A percentile compares a stretch with the other conserved stretches of the same genome.
Conservation (phyloP, 2,113 vertebrate genomes). For the Panurus biarmicus region DNA sequence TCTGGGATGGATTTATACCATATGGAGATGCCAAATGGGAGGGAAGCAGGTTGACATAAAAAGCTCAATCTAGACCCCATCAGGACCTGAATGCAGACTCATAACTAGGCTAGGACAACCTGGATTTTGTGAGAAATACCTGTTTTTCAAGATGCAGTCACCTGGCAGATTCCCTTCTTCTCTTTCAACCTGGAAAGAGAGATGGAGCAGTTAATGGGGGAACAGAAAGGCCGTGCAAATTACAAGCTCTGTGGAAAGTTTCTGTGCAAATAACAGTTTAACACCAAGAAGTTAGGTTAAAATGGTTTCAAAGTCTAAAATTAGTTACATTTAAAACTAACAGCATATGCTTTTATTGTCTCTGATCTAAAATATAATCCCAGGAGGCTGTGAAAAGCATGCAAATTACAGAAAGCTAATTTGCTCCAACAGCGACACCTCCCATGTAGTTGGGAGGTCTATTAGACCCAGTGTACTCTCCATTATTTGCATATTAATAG, state of each 20-base stretch:
- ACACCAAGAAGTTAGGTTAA: slow-evolving; percentile 69
- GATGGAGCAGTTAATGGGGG: slow-evolving; percentile 16
- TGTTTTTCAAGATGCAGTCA: background rate
- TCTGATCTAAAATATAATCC: slow-evolving; percentile 79
- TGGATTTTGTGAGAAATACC: background rate
- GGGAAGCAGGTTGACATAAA: background rate
- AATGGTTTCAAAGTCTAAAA: slow-evolving; percentile 75
- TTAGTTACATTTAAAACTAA: slow-evolving; percentile 74
- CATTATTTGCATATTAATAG: slow-evolving; percentile 82
- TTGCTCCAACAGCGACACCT: slow-evolving; percentile 77
- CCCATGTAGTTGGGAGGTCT: slow-evolving; percentile 78
- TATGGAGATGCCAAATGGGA: background rate
- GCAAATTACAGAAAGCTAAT: slow-evolving; percentile 78
- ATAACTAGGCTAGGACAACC: background rate
- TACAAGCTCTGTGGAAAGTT: slow-evolving; percentile 61
- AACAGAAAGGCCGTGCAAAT: slow-evolving; percentile 51
- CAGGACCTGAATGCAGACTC: background rate
- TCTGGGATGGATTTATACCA: background rate
- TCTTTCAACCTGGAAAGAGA: slow-evolving; percentile 8
- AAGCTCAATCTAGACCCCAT: background rate
- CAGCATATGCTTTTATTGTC: slow-evolving; percentile 77
- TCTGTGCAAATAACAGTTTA: slow-evolving; percentile 67
- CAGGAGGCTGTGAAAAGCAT: slow-evolving; percentile 74
- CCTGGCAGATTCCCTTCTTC: slow-evolving; percentile 3
- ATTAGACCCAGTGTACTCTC: slow-evolving; percentile 70